These are phyloP conservation scores for Phaetusa simplex DNA, from an alignment of 2,113 vertebrate genomes.

Conservation along the genomic window DNA sequence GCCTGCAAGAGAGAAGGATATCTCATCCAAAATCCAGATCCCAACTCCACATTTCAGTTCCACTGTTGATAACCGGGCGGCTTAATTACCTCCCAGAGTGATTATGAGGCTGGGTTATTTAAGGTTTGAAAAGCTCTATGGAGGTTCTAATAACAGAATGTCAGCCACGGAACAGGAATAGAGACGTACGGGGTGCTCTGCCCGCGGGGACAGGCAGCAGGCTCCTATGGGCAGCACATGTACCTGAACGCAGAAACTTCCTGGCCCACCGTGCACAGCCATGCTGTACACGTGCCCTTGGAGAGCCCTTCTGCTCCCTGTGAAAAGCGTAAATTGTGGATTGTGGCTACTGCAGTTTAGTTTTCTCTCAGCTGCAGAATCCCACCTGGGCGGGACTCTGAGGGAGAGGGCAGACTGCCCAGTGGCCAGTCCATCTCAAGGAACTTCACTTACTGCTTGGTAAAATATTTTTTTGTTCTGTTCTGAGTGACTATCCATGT, in stretches of 20 bases:
- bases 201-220: accelerated
- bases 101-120: slow-evolving; percentile 57
- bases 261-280: background rate
- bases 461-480: background rate
- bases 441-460: background rate
- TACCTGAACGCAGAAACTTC: background rate
- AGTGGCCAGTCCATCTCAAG: background rate
- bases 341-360: background rate
- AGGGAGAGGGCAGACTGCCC: background rate
- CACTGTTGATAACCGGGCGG: slow-evolving; percentile 1
- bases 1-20: background rate
- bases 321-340: background rate
- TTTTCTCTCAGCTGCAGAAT: background rate
- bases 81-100: slow-evolving; percentile 56
- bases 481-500: background rate
- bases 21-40: slow-evolving; percentile 39
- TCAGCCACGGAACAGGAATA: background rate
- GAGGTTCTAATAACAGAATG: slow-evolving; percentile 43
- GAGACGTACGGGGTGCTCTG: background rate
- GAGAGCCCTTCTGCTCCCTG: background rate
- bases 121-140: slow-evolving; percentile 59
- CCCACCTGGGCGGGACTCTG: background rate
- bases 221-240: background rate
- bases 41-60: slow-evolving; percentile 7
- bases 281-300: background rate